Conservation (phyloP, 2,888 invertebrate genomes). For the Drosophila nigricruria region DNA sequence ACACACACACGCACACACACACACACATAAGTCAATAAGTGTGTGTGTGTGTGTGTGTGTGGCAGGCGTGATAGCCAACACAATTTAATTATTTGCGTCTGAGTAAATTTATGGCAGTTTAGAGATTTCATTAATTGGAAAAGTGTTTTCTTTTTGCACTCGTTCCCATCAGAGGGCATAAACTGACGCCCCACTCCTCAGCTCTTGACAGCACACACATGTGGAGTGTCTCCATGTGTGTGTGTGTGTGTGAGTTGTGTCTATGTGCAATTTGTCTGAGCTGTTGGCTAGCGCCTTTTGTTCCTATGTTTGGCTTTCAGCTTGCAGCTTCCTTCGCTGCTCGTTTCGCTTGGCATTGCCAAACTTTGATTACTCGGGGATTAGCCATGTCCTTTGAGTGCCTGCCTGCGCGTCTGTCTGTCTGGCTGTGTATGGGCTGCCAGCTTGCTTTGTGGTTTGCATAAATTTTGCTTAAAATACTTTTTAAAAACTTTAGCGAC, state of each 20-base stretch:
- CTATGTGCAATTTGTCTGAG: constrained; percentile 53
- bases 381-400: constrained; percentile 68
- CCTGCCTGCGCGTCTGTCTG: constrained; percentile 14
- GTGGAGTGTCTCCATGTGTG: not conserved
- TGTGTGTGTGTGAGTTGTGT: constrained; percentile 8
- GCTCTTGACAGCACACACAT: not conserved
- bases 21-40: constrained; percentile 65
- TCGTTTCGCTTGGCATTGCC: constrained; percentile 70
- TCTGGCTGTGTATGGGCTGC: constrained; percentile 45
- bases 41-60: constrained; percentile 30
- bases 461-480: constrained; percentile 81
- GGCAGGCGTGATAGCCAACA: constrained; percentile 51
- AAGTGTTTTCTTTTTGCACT: constrained; percentile 70
- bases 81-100: constrained; percentile 81
- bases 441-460: constrained; percentile 79
- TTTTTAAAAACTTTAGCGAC: constrained; percentile 79
- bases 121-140: constrained; percentile 85
- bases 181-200: not conserved
- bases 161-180: not conserved
- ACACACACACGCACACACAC: constrained; percentile 12
- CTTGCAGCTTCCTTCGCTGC: constrained; percentile 43
- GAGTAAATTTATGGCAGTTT: constrained; percentile 82
- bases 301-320: constrained; percentile 42
- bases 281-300: constrained; percentile 36
- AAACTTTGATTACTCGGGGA: constrained; percentile 83